phyloP scores from a whole-genome alignment of 1,140 invertebrate species.

The Saccostrea glomerata region DNA sequence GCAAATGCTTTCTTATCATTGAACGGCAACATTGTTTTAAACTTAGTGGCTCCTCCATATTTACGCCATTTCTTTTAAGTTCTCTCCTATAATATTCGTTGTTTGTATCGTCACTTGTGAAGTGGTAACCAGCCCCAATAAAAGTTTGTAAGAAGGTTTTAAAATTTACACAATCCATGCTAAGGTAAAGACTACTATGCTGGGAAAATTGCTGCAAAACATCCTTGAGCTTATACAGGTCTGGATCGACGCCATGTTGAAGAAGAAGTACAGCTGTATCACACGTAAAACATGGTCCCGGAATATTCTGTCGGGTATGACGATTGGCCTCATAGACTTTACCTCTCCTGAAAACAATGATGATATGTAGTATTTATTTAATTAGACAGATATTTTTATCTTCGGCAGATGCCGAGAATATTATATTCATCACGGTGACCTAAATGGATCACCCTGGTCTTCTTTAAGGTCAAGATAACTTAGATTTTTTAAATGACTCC shows the following conservation, averaged over 20 bases:
- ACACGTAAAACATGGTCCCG: not conserved
- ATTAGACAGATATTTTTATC: too few species aligned
- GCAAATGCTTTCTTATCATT: not conserved
- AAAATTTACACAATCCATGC: not conserved
- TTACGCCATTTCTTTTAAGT: not conserved
- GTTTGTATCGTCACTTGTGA: not conserved
- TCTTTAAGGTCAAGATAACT: too few species aligned
- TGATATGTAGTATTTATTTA: too few species aligned
- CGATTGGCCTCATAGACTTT: not conserved
- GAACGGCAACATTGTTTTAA: not conserved
- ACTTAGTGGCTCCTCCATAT: not conserved
- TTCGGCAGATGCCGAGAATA: too few species aligned
- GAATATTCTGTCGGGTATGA: not conserved
- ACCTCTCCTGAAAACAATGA: not conserved
- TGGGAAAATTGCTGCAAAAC: not conserved
- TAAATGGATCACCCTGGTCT: too few species aligned
- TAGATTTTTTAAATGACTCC: too few species aligned
- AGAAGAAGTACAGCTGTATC: not conserved
- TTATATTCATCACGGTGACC: too few species aligned
- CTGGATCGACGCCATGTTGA: not conserved
- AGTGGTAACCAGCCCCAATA: not conserved
- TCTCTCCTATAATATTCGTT: not conserved
- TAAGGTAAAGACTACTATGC: not conserved
- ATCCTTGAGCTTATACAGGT: not conserved
- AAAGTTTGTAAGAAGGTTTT: not conserved